Conservation (phyloP, 2,797 vertebrate species). For the Helostoma temminkii region DNA sequence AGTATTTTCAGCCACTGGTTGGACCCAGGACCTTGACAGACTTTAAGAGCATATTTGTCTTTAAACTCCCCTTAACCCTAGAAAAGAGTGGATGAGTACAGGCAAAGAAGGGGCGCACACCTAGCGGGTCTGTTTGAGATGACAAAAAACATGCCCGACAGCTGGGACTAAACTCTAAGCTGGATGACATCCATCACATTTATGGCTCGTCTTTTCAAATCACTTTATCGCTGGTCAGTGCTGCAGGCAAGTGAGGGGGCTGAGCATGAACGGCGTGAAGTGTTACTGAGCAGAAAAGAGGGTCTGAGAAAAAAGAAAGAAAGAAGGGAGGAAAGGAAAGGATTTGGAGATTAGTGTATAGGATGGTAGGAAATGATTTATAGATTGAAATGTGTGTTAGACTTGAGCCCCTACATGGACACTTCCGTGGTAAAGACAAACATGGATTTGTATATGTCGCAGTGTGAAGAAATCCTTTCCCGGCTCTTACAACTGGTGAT, state of each 20-base stretch:
- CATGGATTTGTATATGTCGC: constrained; percentile 66
- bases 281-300: constrained; percentile 32
- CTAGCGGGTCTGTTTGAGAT: constrained; percentile 69
- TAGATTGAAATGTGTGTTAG: constrained; percentile 72
- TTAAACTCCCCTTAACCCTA: constrained; percentile 43
- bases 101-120: constrained; percentile 59
- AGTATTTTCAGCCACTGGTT: constrained; percentile 48
- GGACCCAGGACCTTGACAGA: constrained; percentile 53
- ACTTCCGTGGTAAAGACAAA: constrained; percentile 76
- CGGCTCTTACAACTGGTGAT: constrained; percentile 59
- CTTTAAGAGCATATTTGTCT: constrained; percentile 65
- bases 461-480: constrained; percentile 71
- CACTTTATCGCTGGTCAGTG: constrained; percentile 68
- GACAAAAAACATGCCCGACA: constrained; percentile 83
- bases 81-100: constrained; percentile 38
- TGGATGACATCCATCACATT: constrained; percentile 84
- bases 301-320: constrained; percentile 41
- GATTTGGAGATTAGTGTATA: constrained; percentile 56
- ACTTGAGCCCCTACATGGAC: constrained; percentile 62
- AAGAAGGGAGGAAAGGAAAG: constrained; percentile 42
- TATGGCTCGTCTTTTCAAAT: constrained; percentile 79
- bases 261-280: constrained; percentile 42
- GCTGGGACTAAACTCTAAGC: constrained; percentile 78
- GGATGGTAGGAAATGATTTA: constrained; percentile 77
- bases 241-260: constrained; percentile 54